These are phyloP conservation scores for Hypomecis punctinalis DNA, from an alignment of 2,888 invertebrate genomes.

Conservation along the genomic window DNA sequence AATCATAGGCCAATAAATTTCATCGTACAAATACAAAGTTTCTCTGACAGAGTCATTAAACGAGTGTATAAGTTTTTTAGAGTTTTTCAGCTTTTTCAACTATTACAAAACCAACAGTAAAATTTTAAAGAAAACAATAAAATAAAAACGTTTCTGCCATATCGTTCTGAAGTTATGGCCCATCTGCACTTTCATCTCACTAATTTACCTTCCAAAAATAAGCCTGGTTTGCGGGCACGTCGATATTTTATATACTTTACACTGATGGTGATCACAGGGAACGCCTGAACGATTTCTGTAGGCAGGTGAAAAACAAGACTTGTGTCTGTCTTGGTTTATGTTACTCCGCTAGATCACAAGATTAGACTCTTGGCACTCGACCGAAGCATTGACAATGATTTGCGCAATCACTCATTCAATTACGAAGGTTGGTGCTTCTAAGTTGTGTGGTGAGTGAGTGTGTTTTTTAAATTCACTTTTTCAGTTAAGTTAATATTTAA, in stretches of 20 bases:
- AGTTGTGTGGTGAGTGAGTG: too few species aligned
- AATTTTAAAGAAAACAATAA: conserved; percentile 30
- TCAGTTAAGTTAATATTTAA: too few species aligned
- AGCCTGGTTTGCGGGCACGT: conserved; percentile 50
- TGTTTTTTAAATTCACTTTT: too few species aligned
- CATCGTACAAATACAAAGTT: conserved; percentile 25
- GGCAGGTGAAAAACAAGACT: conserved; percentile 24
- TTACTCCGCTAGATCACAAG: neutral
- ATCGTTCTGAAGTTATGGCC: conserved; percentile 38
- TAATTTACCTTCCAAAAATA: conserved; percentile 65
- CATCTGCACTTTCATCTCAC: conserved; percentile 48
- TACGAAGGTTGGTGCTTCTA: too few species aligned
- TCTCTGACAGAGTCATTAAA: conserved; percentile 31
- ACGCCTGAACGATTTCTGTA: conserved; percentile 32
- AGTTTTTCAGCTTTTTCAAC: conserved; percentile 22
- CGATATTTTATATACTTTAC: conserved; percentile 76
- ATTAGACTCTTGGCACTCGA: neutral
- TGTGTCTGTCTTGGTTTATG: neutral
- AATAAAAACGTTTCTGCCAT: conserved; percentile 34
- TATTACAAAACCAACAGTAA: conserved; percentile 23
- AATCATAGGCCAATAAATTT: conserved; percentile 34
- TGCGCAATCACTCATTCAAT: neutral
- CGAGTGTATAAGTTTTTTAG: conserved; percentile 22
- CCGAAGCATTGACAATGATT: neutral
- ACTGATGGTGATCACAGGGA: conserved; percentile 51